A percentile compares a stretch with the other conserved stretches of the same genome.
These are phyloP conservation scores for Thalpophila matura DNA, from an alignment of 2,888 invertebrate genomes.

Conservation along the genomic window DNA sequence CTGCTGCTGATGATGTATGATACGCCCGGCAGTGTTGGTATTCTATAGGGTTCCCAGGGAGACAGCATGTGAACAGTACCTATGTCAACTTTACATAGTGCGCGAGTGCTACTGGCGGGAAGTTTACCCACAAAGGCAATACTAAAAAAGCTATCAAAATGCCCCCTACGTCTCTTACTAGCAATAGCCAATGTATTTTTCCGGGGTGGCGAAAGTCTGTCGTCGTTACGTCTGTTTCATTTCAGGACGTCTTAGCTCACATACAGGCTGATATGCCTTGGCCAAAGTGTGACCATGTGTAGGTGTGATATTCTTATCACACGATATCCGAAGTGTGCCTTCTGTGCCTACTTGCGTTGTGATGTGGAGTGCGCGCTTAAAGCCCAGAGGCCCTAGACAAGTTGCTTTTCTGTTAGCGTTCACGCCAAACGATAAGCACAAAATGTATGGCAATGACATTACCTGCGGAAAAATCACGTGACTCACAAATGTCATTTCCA, in stretches of 20 bases:
- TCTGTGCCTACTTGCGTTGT: constrained; percentile 1
- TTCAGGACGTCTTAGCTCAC: neutral
- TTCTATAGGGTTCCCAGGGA: neutral
- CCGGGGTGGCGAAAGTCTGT: neutral
- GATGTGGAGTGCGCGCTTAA: constrained; percentile 1
- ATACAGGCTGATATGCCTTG: too few relatives aligned
- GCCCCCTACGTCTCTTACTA: neutral
- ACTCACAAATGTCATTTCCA: too few relatives aligned
- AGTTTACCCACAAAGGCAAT: neutral
- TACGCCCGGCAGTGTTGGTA: neutral
- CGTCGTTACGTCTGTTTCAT: too few relatives aligned
- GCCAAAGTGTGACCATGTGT: too few relatives aligned
- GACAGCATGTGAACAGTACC: neutral
- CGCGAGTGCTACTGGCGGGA: neutral
- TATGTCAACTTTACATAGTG: neutral
- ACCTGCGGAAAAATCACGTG: too few relatives aligned
- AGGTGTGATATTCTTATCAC: too few relatives aligned
- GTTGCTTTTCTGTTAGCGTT: too few relatives aligned
- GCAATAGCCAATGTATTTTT: neutral
- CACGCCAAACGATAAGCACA: too few relatives aligned
- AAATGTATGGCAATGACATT: too few relatives aligned
- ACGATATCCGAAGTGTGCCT: neutral
- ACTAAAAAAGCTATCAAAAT: constrained; percentile 3
- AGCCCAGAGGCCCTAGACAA: too few relatives aligned
- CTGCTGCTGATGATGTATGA: constrained; percentile 11